These are phyloP conservation scores for Genyomyrus donnyi DNA, from an alignment of 2,113 vertebrate genomes.

Conservation along the genomic window DNA sequence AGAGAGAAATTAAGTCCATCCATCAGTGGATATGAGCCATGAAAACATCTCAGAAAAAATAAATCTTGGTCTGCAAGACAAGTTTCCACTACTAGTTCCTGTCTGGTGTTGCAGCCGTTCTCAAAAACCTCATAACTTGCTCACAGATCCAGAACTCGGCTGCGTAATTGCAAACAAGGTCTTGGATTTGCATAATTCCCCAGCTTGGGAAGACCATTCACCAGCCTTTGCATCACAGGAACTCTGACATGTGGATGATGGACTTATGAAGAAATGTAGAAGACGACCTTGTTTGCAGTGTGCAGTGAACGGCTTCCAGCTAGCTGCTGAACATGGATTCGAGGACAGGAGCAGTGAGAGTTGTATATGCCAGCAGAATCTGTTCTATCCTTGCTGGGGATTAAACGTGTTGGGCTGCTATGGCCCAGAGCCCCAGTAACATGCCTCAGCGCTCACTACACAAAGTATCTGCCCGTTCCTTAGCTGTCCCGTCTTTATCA, in stretches of 20 bases:
- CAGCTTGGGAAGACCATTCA: background rate
- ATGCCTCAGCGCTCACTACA: background rate
- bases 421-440: background rate
- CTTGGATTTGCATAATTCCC: constrained; percentile 1
- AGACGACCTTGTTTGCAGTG: background rate
- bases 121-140: constrained; percentile 36
- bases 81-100: constrained; percentile 43
- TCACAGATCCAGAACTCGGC: constrained; percentile 18
- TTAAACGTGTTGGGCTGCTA: background rate
- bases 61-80: constrained; percentile 55
- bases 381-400: background rate
- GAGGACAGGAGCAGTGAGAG: background rate
- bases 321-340: background rate
- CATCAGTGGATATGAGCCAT: constrained; percentile 71
- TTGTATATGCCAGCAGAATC: background rate
- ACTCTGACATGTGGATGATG: background rate
- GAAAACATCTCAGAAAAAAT: constrained; percentile 54
- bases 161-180: constrained; percentile 4
- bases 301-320: background rate
- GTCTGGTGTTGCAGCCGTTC: constrained; percentile 41
- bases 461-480: background rate
- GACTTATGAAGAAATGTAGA: background rate
- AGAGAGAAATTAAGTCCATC: constrained; percentile 69
- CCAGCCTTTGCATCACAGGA: background rate
- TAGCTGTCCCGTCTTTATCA: background rate